Evolutionary conservation across 2,888 invertebrate species (phyloP).

Genomic region (Heliconius hortense): DNA sequence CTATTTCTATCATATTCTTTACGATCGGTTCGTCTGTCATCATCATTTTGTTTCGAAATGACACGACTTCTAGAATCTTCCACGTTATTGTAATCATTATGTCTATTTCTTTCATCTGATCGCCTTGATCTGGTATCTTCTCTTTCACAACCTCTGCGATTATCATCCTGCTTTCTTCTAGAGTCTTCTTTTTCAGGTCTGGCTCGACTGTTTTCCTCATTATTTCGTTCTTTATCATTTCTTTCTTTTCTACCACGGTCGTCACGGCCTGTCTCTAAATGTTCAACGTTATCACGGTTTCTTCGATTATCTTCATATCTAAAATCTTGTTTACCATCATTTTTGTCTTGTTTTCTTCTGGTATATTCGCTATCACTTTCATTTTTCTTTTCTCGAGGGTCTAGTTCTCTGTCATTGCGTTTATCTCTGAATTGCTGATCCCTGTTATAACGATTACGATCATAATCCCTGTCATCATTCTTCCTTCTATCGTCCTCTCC

Average conservation of each 20-base stretch:
- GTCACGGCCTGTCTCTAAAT: conserved; percentile 37
- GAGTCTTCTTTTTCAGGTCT: conserved; percentile 31
- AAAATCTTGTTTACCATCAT: conserved; percentile 13
- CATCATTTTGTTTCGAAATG: conserved; percentile 33
- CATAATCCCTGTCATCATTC: conserved; percentile 3
- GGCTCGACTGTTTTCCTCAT: conserved; percentile 32
- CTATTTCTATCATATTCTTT: conserved; percentile 7
- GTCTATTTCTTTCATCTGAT: conserved; percentile 23
- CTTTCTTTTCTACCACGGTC: conserved; percentile 38
- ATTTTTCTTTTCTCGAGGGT: not conserved
- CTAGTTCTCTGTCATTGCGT: conserved; percentile 2
- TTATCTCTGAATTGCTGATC: conserved; percentile 11
- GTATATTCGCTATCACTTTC: not conserved
- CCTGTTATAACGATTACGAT: not conserved
- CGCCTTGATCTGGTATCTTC: not conserved
- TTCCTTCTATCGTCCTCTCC: conserved; percentile 13
- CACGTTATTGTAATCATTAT: conserved; percentile 32
- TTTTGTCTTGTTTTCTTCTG: conserved; percentile 20
- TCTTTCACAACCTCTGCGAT: conserved; percentile 1
- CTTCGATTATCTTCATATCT: conserved; percentile 1
- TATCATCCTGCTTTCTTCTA: conserved; percentile 39
- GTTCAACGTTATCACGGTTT: not conserved
- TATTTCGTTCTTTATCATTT: conserved; percentile 40
- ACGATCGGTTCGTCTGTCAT: conserved; percentile 22
- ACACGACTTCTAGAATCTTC: conserved; percentile 37